Evolutionary conservation across 2,797 vertebrate species (phyloP).

Genomic region (Gila robusta): DNA sequence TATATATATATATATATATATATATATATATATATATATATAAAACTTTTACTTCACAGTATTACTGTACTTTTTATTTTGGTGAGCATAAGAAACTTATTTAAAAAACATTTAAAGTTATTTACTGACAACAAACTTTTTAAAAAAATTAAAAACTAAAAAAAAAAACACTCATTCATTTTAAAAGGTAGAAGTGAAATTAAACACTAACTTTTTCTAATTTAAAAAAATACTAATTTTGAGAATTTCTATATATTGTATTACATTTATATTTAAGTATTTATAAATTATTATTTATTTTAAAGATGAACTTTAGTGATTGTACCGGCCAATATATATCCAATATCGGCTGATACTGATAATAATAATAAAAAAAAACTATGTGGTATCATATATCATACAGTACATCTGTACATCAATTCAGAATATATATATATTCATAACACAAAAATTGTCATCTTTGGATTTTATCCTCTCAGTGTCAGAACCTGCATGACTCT

Average conservation of each 20-base stretch:
- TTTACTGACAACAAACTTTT: neutral
- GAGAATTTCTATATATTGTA: neutral
- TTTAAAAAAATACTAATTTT: neutral
- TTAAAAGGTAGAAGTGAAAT: too few species aligned
- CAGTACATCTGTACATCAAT: neutral
- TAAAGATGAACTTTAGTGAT: neutral
- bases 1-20: neutral
- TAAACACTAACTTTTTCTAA: neutral
- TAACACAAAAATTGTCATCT: neutral
- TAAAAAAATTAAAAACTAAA: too few species aligned
- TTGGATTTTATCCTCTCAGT: constrained; percentile 74
- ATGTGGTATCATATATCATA: neutral
- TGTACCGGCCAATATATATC: neutral
- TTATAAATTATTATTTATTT: neutral
- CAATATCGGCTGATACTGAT: neutral
- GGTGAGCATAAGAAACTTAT: neutral
- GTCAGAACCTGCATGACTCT: constrained; percentile 98
- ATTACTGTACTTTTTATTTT: neutral
- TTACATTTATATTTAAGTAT: neutral
- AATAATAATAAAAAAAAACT: neutral
- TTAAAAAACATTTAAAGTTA: neutral
- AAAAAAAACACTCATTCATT: neutral
- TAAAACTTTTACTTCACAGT: neutral
- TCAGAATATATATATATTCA: too few species aligned
- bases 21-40: too few species aligned